Evolutionary conservation across 2,113 vertebrate species (phyloP), one percentile per base, ranked within the genome.

Genomic region (Scomber colias): DNA sequence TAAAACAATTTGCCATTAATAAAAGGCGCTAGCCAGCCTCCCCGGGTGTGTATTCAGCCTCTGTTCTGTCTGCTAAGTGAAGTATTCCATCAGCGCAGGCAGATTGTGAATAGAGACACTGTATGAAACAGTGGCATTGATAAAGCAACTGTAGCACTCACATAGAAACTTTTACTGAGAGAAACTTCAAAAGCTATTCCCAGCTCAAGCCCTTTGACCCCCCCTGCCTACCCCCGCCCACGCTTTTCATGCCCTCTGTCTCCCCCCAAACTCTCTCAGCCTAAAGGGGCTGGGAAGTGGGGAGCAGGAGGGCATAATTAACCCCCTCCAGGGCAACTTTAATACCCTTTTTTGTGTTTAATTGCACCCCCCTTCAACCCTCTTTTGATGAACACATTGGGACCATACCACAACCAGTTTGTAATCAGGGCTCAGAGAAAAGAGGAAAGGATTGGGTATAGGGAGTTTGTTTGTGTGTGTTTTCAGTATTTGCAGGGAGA

Each of bases 301-400:
- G 77, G 83, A 91, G 88, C 75, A 70, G 81, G 69, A 88, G 79
- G 62, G 66, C 91, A 90, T 94, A 95, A 95, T 94, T 94, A 92
- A 93, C 93, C 91, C 92, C 92, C 90, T 92, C 93, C 76, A 59
- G 93, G 92, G 89, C 68, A 68, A 87, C 87, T 95, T 94, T 94
- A 95, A 95, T 94, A 87, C 92, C 84, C 85, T 66, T 93, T 94
- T 94, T 95, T 95, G 93, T 95, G 83, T 93, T 94, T 95, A 94
- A 95, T 95, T 95, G 92, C 89, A 71, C 88, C 87, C 85, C 91
- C 83, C 84, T 86, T 65, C 61, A 44, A 85, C 82, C 81, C 53
- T 77, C 89, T 91, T 92, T 92, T 92, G 89, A 92, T 84, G 80
- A 93, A 91, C 93, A 93, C 94, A 92, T 92, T 90, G 92, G 76